Percentiles rank a stretch among this genome's conserved stretches.
Conservation (phyloP, 2,888 invertebrate species). For the Leptothorax acervorum region DNA sequence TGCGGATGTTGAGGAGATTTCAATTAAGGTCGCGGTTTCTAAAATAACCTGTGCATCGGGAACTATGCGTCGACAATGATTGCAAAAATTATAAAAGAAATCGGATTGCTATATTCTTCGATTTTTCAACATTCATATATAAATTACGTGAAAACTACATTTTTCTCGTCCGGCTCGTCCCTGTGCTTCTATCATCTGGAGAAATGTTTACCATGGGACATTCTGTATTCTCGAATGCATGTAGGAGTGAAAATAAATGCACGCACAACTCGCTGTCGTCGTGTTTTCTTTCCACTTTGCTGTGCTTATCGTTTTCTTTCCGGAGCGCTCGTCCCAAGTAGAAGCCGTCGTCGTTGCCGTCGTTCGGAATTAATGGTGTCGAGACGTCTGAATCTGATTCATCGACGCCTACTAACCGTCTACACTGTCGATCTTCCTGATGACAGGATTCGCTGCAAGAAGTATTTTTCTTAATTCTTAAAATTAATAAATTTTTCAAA, state of each 20-base stretch:
- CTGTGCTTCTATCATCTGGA: neutral
- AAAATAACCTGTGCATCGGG: neutral
- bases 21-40: neutral
- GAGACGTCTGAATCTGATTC: conserved; percentile 66
- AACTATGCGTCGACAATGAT: neutral
- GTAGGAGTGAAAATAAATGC: conserved; percentile 70
- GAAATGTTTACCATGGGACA: conserved; percentile 5
- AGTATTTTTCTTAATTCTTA: neutral
- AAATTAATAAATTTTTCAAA: too few species aligned
- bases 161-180: neutral
- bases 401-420: conserved; percentile 65
- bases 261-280: conserved; percentile 70
- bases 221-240: conserved; percentile 30
- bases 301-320: conserved; percentile 43
- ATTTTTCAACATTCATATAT: neutral
- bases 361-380: conserved; percentile 73
- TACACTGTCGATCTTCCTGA: conserved; percentile 57
- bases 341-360: conserved; percentile 63
- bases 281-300: conserved; percentile 60
- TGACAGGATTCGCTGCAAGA: conserved; percentile 14
- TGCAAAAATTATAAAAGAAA: neutral
- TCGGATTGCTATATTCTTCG: neutral
- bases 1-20: neutral
- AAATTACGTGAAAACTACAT: neutral
- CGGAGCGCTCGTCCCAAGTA: conserved; percentile 69